phyloP scores from a whole-genome alignment of 2,797 vertebrate genomes.

The Sebastes nivosus region DNA sequence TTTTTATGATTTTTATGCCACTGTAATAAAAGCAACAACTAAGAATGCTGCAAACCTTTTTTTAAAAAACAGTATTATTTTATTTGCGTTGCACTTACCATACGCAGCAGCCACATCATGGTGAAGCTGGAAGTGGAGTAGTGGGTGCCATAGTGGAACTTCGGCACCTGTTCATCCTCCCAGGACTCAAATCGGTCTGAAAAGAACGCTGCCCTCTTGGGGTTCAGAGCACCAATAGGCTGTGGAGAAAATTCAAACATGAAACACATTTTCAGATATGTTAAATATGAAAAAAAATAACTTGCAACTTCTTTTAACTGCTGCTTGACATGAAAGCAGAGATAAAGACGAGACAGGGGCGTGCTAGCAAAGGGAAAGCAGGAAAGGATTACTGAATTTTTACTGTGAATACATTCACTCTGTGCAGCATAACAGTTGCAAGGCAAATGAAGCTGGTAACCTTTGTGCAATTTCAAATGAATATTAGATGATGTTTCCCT shows the following conservation, averaged over 20 bases:
- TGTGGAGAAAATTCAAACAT: conserved; percentile 59
- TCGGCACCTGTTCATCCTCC: conserved; percentile 98
- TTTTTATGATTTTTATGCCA: background rate
- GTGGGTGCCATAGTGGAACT: conserved; percentile 98
- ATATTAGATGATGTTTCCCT: conserved; percentile 85
- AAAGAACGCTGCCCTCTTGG: conserved; percentile 96
- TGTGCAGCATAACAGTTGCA: conserved; percentile 29
- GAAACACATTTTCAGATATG: conserved; percentile 2
- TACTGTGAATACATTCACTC: conserved; percentile 28
- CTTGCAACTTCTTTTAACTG: background rate
- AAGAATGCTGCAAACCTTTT: background rate
- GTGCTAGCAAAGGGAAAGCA: conserved; percentile 9
- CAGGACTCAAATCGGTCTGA: conserved; percentile 93
- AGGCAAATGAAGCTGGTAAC: conserved; percentile 70
- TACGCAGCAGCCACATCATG: conserved; percentile 93
- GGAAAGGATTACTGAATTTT: background rate
- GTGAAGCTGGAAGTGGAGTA: conserved; percentile 98
- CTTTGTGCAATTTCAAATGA: conserved; percentile 78
- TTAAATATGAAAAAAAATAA: background rate
- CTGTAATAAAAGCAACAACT: background rate
- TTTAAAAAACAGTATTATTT: too few relatives aligned
- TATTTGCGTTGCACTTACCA: conserved; percentile 83
- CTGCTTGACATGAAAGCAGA: background rate
- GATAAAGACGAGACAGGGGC: background rate
- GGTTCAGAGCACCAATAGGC: conserved; percentile 97